Evolutionary conservation across 1,140 invertebrate species (phyloP).

Genomic region (Leptinotarsa undecemlineata): DNA sequence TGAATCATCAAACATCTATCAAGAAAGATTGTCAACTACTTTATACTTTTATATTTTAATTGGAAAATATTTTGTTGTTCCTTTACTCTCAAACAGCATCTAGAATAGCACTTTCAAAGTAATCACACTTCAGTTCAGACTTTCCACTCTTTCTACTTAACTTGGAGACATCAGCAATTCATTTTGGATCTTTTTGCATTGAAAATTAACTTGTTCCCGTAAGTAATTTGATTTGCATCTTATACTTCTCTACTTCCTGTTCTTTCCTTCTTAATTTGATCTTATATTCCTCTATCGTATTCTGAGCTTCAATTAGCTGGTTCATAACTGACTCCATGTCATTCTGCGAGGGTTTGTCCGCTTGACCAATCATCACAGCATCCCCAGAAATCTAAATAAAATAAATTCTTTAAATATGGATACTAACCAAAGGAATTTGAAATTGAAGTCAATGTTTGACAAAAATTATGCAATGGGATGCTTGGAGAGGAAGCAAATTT

Average conservation of each 20-base stretch:
- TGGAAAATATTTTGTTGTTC: too few species aligned
- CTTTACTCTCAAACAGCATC: too few species aligned
- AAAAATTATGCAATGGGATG: background rate
- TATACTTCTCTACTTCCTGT: constrained; percentile 60
- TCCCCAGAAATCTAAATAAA: constrained; percentile 18
- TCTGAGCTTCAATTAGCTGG: constrained; percentile 59
- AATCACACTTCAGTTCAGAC: too few species aligned
- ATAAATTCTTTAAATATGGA: background rate
- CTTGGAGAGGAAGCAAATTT: too few species aligned
- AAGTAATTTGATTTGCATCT: constrained; percentile 56
- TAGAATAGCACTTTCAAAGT: too few species aligned
- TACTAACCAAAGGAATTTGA: too few species aligned
- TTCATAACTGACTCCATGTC: constrained; percentile 58
- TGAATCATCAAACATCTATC: too few species aligned
- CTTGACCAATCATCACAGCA: background rate
- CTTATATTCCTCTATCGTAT: constrained; percentile 59
- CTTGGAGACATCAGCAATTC: too few species aligned
- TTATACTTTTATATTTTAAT: too few species aligned
- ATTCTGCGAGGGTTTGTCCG: constrained; percentile 17
- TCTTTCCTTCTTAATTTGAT: constrained; percentile 59
- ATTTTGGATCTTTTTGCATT: background rate
- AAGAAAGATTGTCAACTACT: too few species aligned
- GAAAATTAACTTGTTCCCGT: constrained; percentile 38
- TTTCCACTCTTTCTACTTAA: too few species aligned
- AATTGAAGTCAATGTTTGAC: too few species aligned